Conservation (phyloP, 2,797 vertebrate genomes). For the Urosaurus nigricauda region DNA sequence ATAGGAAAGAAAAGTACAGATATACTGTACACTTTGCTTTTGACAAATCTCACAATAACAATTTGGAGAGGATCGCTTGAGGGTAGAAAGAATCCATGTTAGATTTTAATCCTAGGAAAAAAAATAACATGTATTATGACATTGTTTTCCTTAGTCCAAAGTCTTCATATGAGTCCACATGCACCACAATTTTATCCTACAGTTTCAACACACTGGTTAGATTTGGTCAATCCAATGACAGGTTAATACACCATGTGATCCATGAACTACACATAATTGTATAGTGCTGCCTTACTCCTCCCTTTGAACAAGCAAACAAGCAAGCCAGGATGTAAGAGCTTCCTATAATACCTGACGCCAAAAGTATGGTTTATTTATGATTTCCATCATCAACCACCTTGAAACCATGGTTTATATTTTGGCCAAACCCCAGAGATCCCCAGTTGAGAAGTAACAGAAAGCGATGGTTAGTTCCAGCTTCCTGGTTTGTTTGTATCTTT, state of each 20-base stretch:
- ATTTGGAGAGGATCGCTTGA: no score
- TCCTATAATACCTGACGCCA: no score
- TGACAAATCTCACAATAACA: background rate
- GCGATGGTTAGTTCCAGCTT: background rate
- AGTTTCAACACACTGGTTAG: background rate
- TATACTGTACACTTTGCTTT: no score
- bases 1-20: no score
- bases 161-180: background rate
- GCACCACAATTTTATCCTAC: background rate
- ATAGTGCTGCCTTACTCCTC: background rate
- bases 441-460: background rate
- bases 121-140: background rate
- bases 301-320: background rate
- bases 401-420: background rate
- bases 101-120: background rate
- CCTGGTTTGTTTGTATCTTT: background rate
- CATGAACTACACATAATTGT: background rate
- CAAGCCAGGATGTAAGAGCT: background rate
- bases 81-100: background rate
- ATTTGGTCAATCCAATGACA: background rate
- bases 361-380: background rate
- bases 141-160: constrained; percentile 15
- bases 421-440: background rate
- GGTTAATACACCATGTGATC: background rate
- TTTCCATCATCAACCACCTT: background rate